These are phyloP conservation scores for Artemia franciscana DNA, from an alignment of 1,140 invertebrate genomes.

Conservation along the genomic window DNA sequence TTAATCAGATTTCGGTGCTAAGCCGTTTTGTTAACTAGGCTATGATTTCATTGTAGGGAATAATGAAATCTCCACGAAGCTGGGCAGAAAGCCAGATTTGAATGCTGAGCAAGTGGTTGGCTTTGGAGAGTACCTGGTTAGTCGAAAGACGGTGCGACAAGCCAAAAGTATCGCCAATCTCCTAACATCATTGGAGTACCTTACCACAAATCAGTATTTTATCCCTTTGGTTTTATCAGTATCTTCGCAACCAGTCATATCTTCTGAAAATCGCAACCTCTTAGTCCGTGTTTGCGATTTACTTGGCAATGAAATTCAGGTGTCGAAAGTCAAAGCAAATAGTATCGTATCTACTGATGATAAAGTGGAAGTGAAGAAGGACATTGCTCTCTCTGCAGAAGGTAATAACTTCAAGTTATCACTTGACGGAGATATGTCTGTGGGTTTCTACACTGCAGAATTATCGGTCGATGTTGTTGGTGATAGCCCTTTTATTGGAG, in stretches of 20 bases:
- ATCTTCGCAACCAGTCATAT: neutral
- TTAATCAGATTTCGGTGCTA: too few relatives aligned
- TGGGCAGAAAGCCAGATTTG: neutral
- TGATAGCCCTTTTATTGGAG: constrained; percentile 30
- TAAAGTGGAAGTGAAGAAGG: neutral
- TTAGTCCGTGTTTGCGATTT: neutral
- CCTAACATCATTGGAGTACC: neutral
- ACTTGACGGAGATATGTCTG: constrained; percentile 33
- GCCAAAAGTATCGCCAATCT: neutral
- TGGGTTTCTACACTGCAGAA: constrained; percentile 59
- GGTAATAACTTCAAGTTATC: neutral
- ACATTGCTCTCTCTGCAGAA: neutral
- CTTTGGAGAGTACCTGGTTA: neutral
- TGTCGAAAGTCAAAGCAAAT: neutral
- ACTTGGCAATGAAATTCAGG: neutral
- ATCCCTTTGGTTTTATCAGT: neutral
- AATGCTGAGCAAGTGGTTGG: neutral
- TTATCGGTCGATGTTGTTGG: constrained; percentile 34
- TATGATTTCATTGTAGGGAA: too few relatives aligned
- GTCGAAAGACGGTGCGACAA: neutral
- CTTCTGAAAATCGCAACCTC: neutral
- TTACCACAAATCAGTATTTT: neutral
- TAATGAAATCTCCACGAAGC: neutral
- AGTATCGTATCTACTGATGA: neutral
- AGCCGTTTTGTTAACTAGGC: too few relatives aligned